phyloP scores from a whole-genome alignment of 2,797 vertebrate genomes.

The Graptemys geographica region DNA sequence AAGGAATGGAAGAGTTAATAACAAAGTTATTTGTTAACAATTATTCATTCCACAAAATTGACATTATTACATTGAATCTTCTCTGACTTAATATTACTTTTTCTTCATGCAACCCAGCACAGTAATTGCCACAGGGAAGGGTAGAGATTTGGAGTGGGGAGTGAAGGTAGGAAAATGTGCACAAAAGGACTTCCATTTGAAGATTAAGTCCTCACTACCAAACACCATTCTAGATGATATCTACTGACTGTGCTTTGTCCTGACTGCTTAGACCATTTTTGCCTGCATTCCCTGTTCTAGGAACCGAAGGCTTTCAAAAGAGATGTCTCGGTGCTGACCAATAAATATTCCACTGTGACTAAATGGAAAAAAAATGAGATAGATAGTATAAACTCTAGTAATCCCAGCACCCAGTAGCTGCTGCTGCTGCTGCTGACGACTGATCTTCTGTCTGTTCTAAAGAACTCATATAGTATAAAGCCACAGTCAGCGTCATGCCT shows the following conservation, averaged over 20 bases:
- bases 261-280: constrained; percentile 14
- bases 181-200: background rate
- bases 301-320: background rate
- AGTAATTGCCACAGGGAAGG: background rate
- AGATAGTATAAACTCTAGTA: background rate
- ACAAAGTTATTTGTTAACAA: background rate
- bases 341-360: constrained; percentile 36
- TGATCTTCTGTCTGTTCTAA: background rate
- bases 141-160: background rate
- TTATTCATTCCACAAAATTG: background rate
- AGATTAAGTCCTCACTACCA: background rate
- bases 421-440: background rate
- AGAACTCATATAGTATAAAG: background rate
- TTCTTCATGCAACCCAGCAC: background rate
- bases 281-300: background rate
- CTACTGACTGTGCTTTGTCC: constrained; percentile 32
- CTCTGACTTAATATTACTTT: background rate
- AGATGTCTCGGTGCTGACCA: background rate
- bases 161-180: background rate
- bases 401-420: background rate
- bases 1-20: background rate
- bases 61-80: background rate
- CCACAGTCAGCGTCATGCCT: background rate
- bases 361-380: background rate
- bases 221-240: constrained; percentile 14